Conservation (phyloP, 2,797 vertebrate species). For the Anguilla marmorata region DNA sequence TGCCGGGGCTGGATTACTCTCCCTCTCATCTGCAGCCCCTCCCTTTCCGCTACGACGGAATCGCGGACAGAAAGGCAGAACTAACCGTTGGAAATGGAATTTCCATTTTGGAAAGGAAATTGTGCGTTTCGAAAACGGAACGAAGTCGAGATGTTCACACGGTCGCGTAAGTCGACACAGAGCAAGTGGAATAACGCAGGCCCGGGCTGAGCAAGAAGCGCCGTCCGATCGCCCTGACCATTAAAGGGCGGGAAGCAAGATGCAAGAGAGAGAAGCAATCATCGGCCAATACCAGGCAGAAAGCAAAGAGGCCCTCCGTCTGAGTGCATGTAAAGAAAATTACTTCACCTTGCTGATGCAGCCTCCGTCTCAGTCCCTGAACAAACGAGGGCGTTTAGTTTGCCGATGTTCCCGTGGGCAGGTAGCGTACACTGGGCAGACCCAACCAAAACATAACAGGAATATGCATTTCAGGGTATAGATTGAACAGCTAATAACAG, state of each 20-base stretch:
- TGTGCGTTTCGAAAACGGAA: not conserved
- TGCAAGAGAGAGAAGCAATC: not conserved
- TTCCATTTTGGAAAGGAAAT: not conserved
- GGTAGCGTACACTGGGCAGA: not conserved
- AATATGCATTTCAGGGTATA: not conserved
- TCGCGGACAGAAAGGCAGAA: not conserved
- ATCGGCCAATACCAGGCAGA: not conserved
- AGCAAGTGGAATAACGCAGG: not conserved
- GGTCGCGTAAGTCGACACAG: not conserved
- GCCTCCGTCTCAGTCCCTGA: not conserved
- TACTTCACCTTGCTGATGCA: not conserved
- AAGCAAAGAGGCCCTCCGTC: not conserved
- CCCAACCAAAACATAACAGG: not conserved
- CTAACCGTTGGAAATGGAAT: not conserved
- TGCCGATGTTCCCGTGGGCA: not conserved
- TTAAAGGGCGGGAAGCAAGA: not conserved
- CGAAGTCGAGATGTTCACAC: not conserved
- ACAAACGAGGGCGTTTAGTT: not conserved
- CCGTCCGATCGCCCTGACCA: not conserved
- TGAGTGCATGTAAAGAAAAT: not conserved
- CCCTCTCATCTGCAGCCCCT: not conserved
- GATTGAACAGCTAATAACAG: not conserved
- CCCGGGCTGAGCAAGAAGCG: not conserved
- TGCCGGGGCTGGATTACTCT: not conserved
- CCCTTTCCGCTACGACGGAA: not conserved